Evolutionary conservation across 2,888 invertebrate genomes (phyloP).

Genomic region (Odontocerum albicorne): DNA sequence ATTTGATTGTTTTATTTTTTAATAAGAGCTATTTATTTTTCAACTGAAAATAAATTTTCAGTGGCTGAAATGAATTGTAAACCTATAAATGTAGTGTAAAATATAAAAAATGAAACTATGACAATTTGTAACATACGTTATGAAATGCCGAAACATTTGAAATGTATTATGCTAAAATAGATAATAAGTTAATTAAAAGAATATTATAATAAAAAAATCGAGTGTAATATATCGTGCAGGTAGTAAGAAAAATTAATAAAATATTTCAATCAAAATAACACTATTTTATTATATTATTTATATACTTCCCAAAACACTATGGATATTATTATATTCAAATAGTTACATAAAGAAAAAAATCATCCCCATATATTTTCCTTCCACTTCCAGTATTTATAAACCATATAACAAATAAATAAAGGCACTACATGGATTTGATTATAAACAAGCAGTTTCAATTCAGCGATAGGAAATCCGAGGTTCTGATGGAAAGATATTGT

Average conservation of each 20-base stretch:
- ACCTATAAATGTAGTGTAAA: constrained; percentile 7
- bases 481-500: no score
- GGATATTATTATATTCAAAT: no score
- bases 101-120: constrained; percentile 10
- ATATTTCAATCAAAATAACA: constrained; percentile 25
- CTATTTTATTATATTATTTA: constrained; percentile 16
- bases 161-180: constrained; percentile 10
- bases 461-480: no score
- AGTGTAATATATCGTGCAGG: constrained; percentile 33
- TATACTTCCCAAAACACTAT: no score
- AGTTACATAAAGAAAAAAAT: no score
- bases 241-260: constrained; percentile 33
- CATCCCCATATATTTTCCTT: no score
- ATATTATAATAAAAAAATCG: constrained; percentile 25
- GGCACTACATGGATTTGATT: no score
- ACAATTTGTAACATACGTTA: constrained; percentile 11
- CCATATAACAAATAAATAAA: no score
- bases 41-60: background rate
- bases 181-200: constrained; percentile 17
- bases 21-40: background rate
- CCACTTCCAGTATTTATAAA: no score
- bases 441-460: no score
- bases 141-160: constrained; percentile 8
- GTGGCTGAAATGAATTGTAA: no score
- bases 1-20: constrained; percentile 7